A percentile compares a stretch with the other conserved stretches of the same genome.
Conservation (phyloP, 2,888 invertebrate species). For the Stenichneumon culpator region DNA sequence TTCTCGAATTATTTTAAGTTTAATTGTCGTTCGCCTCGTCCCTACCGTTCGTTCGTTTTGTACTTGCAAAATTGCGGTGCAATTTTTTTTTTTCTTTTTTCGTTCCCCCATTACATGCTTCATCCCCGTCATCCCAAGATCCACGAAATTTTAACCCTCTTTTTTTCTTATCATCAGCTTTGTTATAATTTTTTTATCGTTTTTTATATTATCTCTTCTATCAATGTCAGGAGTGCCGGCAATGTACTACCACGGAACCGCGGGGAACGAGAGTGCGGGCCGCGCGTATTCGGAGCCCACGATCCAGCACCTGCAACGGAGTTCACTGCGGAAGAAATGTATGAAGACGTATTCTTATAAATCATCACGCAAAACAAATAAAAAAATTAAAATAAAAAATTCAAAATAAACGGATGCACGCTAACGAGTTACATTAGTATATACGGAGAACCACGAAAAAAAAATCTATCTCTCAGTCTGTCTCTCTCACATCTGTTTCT, state of each 20-base stretch:
- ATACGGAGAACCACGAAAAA: constrained; percentile 16
- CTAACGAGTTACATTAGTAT: constrained; percentile 31
- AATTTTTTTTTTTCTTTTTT: not conserved
- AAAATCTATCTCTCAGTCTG: constrained; percentile 44
- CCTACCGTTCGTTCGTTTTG: not conserved
- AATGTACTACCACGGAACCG: constrained; percentile 82
- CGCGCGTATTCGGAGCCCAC: constrained; percentile 81
- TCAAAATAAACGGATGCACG: constrained; percentile 37
- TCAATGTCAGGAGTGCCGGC: constrained; percentile 82
- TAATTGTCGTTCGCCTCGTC: not conserved
- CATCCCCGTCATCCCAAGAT: constrained; percentile 7
- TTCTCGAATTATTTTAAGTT: not conserved
- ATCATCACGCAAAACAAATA: constrained; percentile 47
- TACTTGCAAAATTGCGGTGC: too few relatives aligned
- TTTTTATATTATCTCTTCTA: constrained; percentile 75
- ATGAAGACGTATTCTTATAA: constrained; percentile 81
- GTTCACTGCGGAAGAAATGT: constrained; percentile 83
- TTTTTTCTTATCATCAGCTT: constrained; percentile 3
- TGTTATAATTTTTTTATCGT: constrained; percentile 56
- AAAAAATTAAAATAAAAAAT: constrained; percentile 26
- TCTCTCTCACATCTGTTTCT: constrained; percentile 35
- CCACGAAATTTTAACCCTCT: constrained; percentile 11
- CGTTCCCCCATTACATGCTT: not conserved
- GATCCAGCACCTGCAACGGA: constrained; percentile 81
- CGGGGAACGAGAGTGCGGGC: constrained; percentile 79